phyloP scores from a whole-genome alignment of 2,888 invertebrate genomes.

The Crocallis elinguaria region DNA sequence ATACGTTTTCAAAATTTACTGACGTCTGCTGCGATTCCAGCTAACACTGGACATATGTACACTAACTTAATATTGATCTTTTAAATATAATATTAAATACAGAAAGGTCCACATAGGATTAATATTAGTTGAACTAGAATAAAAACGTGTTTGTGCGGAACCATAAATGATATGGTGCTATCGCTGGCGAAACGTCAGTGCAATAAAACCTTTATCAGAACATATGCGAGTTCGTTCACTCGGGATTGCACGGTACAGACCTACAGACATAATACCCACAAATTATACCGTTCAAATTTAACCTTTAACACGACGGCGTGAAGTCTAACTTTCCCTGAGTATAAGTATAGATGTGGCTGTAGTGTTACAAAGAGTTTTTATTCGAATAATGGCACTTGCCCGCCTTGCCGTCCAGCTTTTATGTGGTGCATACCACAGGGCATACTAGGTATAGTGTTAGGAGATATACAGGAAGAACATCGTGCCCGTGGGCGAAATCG shows the following conservation, averaged over 20 bases:
- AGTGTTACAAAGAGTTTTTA: background rate
- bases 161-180: slow-evolving; percentile 1
- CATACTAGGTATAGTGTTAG: background rate
- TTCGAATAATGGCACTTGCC: slow-evolving; percentile 13
- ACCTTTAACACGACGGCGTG: background rate
- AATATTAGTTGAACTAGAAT: background rate
- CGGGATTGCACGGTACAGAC: slow-evolving; percentile 3
- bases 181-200: slow-evolving; percentile 26
- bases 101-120: background rate
- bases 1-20: background rate
- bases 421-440: background rate
- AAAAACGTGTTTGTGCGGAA: background rate
- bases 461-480: background rate
- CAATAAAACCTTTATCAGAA: slow-evolving; percentile 47
- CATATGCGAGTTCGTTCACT: slow-evolving; percentile 46
- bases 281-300: background rate
- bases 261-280: background rate
- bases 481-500: background rate
- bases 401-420: slow-evolving; percentile 15
- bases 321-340: background rate
- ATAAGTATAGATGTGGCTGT: background rate
- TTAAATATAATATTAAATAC: background rate
- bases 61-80: too few relatives aligned
- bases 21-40: background rate
- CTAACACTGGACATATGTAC: background rate